Evolutionary conservation across 37 sponge, comb jelly and placozoan genomes (phyloP), one percentile per base, ranked within the genome.

Genomic region (Aphrocallistes beatrix): DNA sequence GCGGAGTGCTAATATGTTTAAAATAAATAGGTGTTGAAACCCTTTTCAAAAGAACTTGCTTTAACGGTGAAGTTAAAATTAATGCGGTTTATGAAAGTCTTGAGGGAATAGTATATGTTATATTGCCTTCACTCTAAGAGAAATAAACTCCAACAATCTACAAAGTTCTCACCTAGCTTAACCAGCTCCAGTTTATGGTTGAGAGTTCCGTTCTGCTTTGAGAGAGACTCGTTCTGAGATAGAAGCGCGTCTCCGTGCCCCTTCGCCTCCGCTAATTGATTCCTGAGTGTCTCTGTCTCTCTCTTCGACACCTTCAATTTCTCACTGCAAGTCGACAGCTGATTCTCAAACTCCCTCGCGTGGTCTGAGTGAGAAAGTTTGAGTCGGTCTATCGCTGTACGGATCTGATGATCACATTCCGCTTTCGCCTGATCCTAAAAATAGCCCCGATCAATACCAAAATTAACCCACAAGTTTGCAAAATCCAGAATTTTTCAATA

Each of bases 291-390:
- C 17, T 60, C 75, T 3, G n/a, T 30, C n/a, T 60, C 75, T 6
- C 75, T 21, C n/a, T 60, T 60, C n/a, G 75, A 32, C 75, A 60
- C 75, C 75, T 60, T 60, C 21, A 60, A 60, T 28, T 60, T 60
- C 75, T 13, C 75, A 60, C 21, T 60, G 34, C 17, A 60, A 30
- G 28, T 30, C 25, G 1, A 3, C n/a, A 60, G n/a, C n/a, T 60
- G 75, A 25, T 19, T 60, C 75, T 60, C 75, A 21, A 60, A 6
- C 8, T 60, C 75, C 75, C 75, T 60, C n/a, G 75, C 10, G 21
- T 60, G 34, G 25, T 28, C 75, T 60, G 75, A 60, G 21, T 60
- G 75, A 1, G 75, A 60, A 6, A 60, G 75, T 60, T 28, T 60
- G 6, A 60, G n/a, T 28, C n/a, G 10, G n/a, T 28, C n/a, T 30